These are phyloP conservation scores for Micromesistius poutassou DNA, from an alignment of 2,797 vertebrate species.

Conservation along the genomic window DNA sequence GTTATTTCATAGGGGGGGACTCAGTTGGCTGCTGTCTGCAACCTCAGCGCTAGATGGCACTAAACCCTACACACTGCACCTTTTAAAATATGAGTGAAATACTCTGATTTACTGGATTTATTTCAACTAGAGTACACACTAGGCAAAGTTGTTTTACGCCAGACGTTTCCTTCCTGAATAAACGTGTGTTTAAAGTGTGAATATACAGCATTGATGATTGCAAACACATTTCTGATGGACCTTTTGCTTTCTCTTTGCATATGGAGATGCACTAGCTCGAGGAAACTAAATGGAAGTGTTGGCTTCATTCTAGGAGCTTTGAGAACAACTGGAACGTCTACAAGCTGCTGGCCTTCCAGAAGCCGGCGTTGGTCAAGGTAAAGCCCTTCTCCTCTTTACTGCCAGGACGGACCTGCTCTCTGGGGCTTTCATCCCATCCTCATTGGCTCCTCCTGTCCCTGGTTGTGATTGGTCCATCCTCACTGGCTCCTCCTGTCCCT, in stretches of 20 bases:
- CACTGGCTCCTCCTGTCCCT: no score
- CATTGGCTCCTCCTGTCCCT: not conserved
- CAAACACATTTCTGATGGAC: not conserved
- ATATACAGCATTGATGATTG: not conserved
- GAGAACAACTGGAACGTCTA: conserved; percentile 97
- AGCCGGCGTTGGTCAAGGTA: conserved; percentile 76
- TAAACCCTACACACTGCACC: no score
- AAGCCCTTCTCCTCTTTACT: conserved; percentile 6
- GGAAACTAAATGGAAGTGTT: not conserved
- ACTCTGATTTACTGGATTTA: no score
- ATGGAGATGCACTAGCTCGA: not conserved
- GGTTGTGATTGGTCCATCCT: not conserved
- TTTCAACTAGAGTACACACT: no score
- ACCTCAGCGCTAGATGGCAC: no score
- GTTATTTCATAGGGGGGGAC: no score
- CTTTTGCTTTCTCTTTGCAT: not conserved
- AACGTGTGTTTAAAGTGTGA: not conserved
- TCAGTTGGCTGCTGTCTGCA: no score
- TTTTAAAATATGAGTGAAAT: no score
- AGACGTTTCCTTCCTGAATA: no score
- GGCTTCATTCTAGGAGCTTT: conserved; percentile 81
- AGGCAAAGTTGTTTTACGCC: no score
- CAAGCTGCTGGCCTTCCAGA: conserved; percentile 86
- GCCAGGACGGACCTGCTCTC: not conserved
- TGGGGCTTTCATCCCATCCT: not conserved